These are phyloP conservation scores for Aerospiza tachiro DNA, from an alignment of 2,797 vertebrate genomes.

Conservation along the genomic window DNA sequence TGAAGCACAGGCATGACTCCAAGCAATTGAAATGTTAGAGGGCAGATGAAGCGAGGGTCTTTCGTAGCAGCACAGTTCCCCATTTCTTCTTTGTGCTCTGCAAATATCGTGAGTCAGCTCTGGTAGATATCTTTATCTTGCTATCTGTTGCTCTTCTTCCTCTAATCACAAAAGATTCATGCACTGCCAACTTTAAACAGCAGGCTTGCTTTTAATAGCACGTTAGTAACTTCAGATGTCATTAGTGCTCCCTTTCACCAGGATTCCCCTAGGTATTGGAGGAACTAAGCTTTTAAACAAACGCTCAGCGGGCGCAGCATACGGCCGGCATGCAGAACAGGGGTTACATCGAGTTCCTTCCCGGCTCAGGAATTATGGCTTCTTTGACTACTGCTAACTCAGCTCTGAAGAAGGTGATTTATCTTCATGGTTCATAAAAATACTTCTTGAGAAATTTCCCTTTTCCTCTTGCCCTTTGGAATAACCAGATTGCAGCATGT, in stretches of 20 bases:
- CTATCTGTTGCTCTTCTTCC: constrained; percentile 6
- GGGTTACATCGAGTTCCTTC: neutral
- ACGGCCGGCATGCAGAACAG: neutral
- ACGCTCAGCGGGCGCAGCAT: neutral
- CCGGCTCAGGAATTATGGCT: neutral
- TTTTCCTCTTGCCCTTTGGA: constrained; percentile 3
- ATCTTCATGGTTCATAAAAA: constrained; percentile 15
- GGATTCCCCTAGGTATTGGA: neutral
- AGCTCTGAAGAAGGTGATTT: constrained; percentile 32
- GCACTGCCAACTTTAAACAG: neutral
- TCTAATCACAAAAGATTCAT: constrained; percentile 30
- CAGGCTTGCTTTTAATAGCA: constrained; percentile 36
- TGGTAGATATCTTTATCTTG: neutral
- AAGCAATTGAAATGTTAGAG: neutral
- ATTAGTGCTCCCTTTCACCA: constrained; percentile 1
- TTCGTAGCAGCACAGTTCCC: neutral
- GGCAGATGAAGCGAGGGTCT: neutral
- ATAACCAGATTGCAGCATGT: neutral
- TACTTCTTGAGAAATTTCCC: constrained; percentile 11
- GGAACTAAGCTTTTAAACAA: neutral
- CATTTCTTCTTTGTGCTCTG: neutral
- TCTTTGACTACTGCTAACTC: constrained; percentile 15
- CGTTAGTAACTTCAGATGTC: neutral
- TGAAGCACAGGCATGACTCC: neutral
- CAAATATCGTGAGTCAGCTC: neutral